Evolutionary conservation across 1,140 invertebrate genomes (phyloP).

Genomic region (Aricia agestis): DNA sequence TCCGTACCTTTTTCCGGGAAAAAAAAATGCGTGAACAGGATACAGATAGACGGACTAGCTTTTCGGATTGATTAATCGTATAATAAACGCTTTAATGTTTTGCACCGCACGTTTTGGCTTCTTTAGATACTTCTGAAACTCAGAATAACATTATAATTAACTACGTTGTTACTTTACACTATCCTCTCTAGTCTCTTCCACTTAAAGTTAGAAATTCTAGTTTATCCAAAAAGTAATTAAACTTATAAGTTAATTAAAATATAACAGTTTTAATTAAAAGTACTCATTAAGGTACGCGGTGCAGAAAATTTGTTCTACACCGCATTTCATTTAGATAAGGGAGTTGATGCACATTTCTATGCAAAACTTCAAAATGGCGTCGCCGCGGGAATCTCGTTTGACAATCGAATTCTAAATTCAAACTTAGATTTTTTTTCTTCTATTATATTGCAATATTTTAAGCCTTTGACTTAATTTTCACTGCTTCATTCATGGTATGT

Average conservation of each 20-base stretch:
- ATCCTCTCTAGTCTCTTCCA: not conserved
- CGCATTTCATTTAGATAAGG: conserved; percentile 34
- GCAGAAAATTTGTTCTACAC: conserved; percentile 25
- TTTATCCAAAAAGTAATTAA: not conserved
- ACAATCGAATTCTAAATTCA: conserved; percentile 35
- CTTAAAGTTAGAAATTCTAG: not conserved
- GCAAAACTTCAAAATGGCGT: conserved; percentile 38
- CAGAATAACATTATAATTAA: no score
- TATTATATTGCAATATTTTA: conserved; percentile 12
- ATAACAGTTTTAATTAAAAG: not conserved
- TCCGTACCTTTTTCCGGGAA: no score
- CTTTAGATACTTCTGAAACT: no score
- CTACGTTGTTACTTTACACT: no score
- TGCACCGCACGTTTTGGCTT: no score
- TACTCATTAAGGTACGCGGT: not conserved
- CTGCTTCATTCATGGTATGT: no score
- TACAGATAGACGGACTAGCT: no score
- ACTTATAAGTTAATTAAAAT: not conserved
- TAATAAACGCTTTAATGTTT: no score
- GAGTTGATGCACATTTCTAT: conserved; percentile 39
- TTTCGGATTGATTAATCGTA: no score
- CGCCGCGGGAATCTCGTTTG: conserved; percentile 25
- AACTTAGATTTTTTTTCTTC: conserved; percentile 24
- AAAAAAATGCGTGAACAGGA: no score
- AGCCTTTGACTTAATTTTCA: no score